Base-by-base conservation (phyloP, 2,888 invertebrate species). In the Geotrupes spiniger region DNA sequence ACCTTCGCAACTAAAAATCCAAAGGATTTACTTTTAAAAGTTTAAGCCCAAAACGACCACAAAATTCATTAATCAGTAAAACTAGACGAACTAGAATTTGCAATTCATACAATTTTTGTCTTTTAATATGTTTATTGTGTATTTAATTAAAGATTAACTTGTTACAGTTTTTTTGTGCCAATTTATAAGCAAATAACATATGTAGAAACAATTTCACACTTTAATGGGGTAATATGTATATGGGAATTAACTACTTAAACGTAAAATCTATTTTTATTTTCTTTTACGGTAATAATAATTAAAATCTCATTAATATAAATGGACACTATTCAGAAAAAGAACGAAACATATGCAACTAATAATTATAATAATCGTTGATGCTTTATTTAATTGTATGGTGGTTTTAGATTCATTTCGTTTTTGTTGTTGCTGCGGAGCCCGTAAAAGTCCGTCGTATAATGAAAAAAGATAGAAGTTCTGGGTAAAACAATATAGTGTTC, bases 401-500 rank as follows among this genome's bases (percentile, higher is more conserved):
- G 33, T 33, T 33, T n/a, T 12, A 15, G 33, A 33, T 33, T 15
- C 33, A 33, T 33, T 15, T 10, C 14, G 11, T 33, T 31, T 6
- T 31, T 31, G n/a, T n/a, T 28, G 28, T n/a, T 9, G 28, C 28
- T 28, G 4, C 29, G 10, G 14, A 15, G 27, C 9, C 36, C 8
- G 11, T 21, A 14, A 38, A 40, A 21, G 21, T 21, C 21, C 6
- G 21, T 21, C 4, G 21, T 21, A 21, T 21, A 21, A 31, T 21
- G 25, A 36, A 36, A 28, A 42, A 37, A 36, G 38, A 33, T 14
- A 31, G 38, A 39, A 39, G 33, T 46, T 29, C 29, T 46, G 39
- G 26, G 40, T 46, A 40, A 46, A 42, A 48, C 48, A 48, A 48
- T 48, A 48, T 48, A 42, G 42, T 38, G 48, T 49, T 36, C 45